Conservation (phyloP, 2,888 invertebrate species). For the Pycnomerus fuliginosus region DNA sequence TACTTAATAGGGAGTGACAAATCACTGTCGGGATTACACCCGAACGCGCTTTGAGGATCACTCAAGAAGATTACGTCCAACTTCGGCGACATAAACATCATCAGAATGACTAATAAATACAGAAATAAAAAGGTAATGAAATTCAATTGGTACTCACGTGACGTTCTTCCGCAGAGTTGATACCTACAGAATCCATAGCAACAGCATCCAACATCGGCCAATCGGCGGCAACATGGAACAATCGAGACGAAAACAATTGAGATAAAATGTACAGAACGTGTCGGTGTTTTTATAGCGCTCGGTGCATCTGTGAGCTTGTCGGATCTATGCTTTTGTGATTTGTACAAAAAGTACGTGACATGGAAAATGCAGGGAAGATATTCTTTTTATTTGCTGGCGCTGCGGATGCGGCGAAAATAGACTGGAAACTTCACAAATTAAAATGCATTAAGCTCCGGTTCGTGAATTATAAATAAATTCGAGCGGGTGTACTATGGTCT, state of each 20-base stretch:
- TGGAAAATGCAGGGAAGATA: conserved; percentile 38
- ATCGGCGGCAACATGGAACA: conserved; percentile 57
- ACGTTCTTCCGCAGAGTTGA: conserved; percentile 65
- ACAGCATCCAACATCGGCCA: conserved; percentile 43
- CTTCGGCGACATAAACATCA: conserved; percentile 20
- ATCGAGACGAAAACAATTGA: conserved; percentile 52
- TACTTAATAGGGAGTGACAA: conserved; percentile 44
- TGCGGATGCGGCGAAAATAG: conserved; percentile 30
- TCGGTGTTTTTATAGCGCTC: conserved; percentile 41
- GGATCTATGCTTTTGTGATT: conserved; percentile 46
- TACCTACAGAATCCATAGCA: conserved; percentile 55
- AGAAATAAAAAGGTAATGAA: conserved; percentile 32
- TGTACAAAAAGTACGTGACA: conserved; percentile 45
- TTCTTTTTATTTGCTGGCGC: conserved; percentile 25
- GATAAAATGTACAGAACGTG: conserved; percentile 50
- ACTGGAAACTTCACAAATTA: conserved; percentile 32
- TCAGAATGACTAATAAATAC: not conserved
- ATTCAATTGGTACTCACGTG: conserved; percentile 60
- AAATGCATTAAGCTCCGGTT: conserved; percentile 29
- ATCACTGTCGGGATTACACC: conserved; percentile 40
- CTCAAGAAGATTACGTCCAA: conserved; percentile 41
- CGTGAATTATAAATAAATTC: conserved; percentile 32
- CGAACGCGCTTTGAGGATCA: conserved; percentile 40
- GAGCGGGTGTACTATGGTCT: conserved; percentile 26
- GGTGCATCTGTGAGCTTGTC: conserved; percentile 43